Evolutionary conservation across 2,888 invertebrate genomes (phyloP), one percentile per base, ranked within the genome.

Genomic region (Leptinotarsa juncta): DNA sequence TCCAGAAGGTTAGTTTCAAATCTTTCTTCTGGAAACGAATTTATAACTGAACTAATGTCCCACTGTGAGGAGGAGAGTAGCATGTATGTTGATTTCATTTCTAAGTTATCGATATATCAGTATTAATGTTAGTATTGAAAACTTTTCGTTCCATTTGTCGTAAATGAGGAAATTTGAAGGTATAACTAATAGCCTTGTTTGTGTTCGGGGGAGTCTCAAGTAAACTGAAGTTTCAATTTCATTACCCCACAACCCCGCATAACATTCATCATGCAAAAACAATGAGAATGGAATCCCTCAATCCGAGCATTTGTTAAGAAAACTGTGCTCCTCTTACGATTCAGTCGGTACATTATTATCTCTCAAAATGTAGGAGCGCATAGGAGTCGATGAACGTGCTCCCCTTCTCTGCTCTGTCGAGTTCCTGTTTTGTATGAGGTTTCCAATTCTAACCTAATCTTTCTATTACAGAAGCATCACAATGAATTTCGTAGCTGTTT

Each of bases 371-470:
- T 62, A 62, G 42, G 23, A 57, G 62, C 62, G 32, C n/a, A 42
- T 16, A 42, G 32, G 62, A 71, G 67, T 55, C 74, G 71, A 71
- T 68, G 74, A 74, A 74, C 74, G 71, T 65, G 74, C 67, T 74
- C 71, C 71, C 70, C 73, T 69, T 42, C 57, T 73, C 79, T 77
- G 73, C 78, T 78, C 78, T 75, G 76, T 71, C 70, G 60, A 70
- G 77, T 74, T 77, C 76, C 72, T 79, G 77, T 81, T 78, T 78
- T 74, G 81, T 78, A 80, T 79, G 78, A 78, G 80, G 73, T 79
- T 81, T 83, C 80, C 83, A 81, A 82, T 83, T 81, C 83, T 79
- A 81, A 79, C 82, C 81, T 83, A 83, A 83, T 83, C 83, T 83
- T 82, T 83, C 83, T 80, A 83, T 83, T 83, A 83, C 81, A 78